Base-by-base conservation (phyloP, 2,797 vertebrate species). In the Spondyliosoma cantharus region DNA sequence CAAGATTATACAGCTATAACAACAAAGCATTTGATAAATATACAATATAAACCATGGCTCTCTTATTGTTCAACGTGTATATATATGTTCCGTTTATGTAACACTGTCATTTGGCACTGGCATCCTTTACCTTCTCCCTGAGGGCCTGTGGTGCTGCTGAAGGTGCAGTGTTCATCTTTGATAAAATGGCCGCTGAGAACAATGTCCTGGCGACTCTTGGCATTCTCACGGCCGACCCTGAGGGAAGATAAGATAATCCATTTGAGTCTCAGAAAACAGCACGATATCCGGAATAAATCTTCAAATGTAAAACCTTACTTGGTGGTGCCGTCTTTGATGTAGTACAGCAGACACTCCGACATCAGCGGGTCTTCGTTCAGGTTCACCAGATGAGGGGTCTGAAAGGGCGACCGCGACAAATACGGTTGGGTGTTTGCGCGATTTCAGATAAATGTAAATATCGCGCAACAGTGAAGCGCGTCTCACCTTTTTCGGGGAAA, bases 271-370 rank as follows among this genome's bases (percentile, higher is more conserved):
- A 5, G 17, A 48, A 69, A 37, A 22, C 19, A 61, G 11, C 46
- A n/a, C 7, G 4, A 46, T 73, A 22, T 80, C 15, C 37, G 0
- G 32, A 71, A 11, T 9, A 11, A 53, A 76, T 17, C 0, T 62
- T 1, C 13, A 42, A 29, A 2, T 2, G 7, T 14, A 42, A 48
- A 46, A 13, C 13, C 93, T 93, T 91, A 99, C 98, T 98, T 98
- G 60, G 98, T 99, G 78, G 95, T 95, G 63, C 98, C 98, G 0
- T 99, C 98, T 94, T 99, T 99, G 90, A 99, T 99, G 90, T 99
- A 99, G 91, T 99, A 99, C 24, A 99, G 94, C 56, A 99, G 96
- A 81, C 98, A 99, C 89, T 99, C 98, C 0, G 98, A 99, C 98
- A 99, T 99, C 81, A 99, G 94, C 0, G 98, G 98, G 76, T 99